Evolutionary conservation across 1,140 invertebrate species (phyloP).

Genomic region (Carposina sasakii): DNA sequence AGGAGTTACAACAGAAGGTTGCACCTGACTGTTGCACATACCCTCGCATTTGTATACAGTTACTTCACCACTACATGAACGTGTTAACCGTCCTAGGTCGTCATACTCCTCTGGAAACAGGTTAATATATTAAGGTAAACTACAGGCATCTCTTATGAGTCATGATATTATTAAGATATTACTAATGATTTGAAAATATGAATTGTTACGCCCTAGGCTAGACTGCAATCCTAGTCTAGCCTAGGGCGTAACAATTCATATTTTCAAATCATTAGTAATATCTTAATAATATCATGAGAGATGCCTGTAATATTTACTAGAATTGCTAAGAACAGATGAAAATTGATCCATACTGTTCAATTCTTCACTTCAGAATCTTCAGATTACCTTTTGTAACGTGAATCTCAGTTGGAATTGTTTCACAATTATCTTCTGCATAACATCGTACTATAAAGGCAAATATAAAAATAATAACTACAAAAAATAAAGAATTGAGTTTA

Average conservation of each 20-base stretch:
- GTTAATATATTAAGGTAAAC: neutral
- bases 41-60: constrained; percentile 92
- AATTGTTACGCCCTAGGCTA: too few species aligned
- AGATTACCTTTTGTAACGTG: constrained; percentile 57
- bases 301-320: too few species aligned
- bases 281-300: too few species aligned
- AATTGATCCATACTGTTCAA: too few species aligned
- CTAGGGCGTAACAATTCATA: too few species aligned
- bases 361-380: too few species aligned
- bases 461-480: neutral
- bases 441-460: constrained; percentile 10
- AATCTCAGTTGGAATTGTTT: constrained; percentile 55
- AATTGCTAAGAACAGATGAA: too few species aligned
- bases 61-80: constrained; percentile 90
- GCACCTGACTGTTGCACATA: constrained; percentile 90
- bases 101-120: constrained; percentile 86
- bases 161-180: too few species aligned
- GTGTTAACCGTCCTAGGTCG: constrained; percentile 82
- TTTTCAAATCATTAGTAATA: too few species aligned
- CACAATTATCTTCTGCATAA: constrained; percentile 53
- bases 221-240: too few species aligned
- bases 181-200: too few species aligned
- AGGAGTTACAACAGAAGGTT: constrained; percentile 88
- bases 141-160: neutral
- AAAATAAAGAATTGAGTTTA: too few species aligned